phyloP scores from a whole-genome alignment of 2,888 invertebrate genomes.

The Marasmarcha lunaedactyla region DNA sequence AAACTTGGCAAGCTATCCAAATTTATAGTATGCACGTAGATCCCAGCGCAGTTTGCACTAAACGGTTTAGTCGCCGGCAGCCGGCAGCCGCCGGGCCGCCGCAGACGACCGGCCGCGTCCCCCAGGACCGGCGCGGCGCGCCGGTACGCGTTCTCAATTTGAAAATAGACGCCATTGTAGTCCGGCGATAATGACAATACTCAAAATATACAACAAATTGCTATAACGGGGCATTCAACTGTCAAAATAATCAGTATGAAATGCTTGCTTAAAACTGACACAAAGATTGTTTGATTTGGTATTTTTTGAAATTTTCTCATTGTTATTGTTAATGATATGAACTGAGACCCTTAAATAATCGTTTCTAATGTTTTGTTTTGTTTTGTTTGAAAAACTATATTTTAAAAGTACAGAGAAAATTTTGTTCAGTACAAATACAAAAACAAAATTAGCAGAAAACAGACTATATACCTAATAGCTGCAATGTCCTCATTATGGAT shows the following conservation, averaged over 20 bases:
- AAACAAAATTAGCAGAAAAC: no score
- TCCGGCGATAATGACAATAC: constrained; percentile 21
- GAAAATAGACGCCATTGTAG: constrained; percentile 58
- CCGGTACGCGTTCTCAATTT: constrained; percentile 60
- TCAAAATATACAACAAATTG: constrained; percentile 25
- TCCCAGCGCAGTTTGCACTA: background rate
- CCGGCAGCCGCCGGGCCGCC: constrained; percentile 19
- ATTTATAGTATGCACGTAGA: background rate
- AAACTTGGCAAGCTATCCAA: background rate
- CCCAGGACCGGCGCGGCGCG: constrained; percentile 47
- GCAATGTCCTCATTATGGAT: no score
- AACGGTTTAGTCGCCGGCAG: background rate
- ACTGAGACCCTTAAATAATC: no score
- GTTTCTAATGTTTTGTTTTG: no score
- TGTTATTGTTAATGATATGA: no score
- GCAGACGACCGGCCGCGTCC: constrained; percentile 30
- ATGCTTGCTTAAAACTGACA: constrained; percentile 4
- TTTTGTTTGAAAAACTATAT: no score
- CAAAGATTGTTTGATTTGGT: constrained; percentile 6
- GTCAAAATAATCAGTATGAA: no score
- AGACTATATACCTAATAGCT: no score
- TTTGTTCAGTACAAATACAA: no score
- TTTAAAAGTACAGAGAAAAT: no score
- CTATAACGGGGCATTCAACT: background rate
- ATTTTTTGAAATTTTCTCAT: no score